Evolutionary conservation across 1,140 invertebrate species (phyloP), one percentile per base, ranked within the genome.

Genomic region (Aphelenchoides besseyi): DNA sequence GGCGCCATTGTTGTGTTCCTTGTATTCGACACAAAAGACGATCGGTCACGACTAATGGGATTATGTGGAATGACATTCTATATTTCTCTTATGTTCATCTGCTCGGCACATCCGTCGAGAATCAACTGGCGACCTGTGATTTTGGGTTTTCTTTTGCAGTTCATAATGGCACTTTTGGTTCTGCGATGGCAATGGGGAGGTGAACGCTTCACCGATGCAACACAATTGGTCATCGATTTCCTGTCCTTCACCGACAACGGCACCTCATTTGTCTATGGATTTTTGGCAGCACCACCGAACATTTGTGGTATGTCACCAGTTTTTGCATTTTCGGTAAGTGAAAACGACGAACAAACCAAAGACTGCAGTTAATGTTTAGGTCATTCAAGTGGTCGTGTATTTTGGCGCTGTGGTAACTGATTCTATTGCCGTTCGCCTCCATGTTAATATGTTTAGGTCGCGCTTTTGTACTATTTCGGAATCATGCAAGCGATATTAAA

Each of bases 381-480:
- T 76, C 1, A 74, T 82, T 18, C 83, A 85, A 80, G 79, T 82
- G 2, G 61, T 85, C 16, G 73, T 85, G 18, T 85, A 84, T 64
- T 83, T 84, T 70, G 79, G 80, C 26, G 59, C 83, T 9, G 70
- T 83, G 54, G 83, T 80, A n/a, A 16, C 70, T 55, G 35, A 37
- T 18, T 16, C 23, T n/a, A 76, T 88, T 54, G 84, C 92, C 91
- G 88, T 89, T 0, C n/a, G n/a, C n/a, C n/a, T 85, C 94, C n/a
- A 89, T 92, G 0, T 91, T 92, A 0, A 92, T 94, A 55, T 92
- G 92, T 91, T 70, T 90, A 5, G 18, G 3, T 94, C 12, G 91
- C 92, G 79, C 88, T 96, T 9, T 85, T 95, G 9, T 95, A 92
- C 85, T 93, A 94, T 85, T 89, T 89, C 83, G 93, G 93, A 2